Percentiles rank a stretch among this genome's conserved stretches.
Evolutionary conservation across 2,113 vertebrate species (phyloP).

Genomic region (Motacilla alba): DNA sequence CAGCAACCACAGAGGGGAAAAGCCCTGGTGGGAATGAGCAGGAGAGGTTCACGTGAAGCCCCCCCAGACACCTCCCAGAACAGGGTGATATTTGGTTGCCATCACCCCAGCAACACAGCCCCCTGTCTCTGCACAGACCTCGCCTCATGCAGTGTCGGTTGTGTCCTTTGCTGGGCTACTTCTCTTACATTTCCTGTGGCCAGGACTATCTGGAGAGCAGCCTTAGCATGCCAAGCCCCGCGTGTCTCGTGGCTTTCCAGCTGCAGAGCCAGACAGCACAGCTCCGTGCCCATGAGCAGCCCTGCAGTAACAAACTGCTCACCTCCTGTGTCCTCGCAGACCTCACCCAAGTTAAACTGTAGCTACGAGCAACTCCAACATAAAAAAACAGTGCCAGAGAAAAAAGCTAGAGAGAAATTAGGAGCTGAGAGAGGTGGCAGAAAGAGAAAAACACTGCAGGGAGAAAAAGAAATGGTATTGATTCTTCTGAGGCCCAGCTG

Average conservation of each 20-base stretch:
- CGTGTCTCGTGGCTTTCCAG: not conserved
- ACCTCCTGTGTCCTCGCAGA: not conserved
- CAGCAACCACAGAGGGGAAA: not conserved
- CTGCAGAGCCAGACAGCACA: conserved; percentile 8
- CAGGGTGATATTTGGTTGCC: rapidly evolving
- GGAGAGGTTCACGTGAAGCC: not conserved
- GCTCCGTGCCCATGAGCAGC: conserved; percentile 4
- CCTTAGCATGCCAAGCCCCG: not conserved
- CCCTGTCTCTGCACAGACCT: not conserved
- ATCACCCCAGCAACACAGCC: not conserved
- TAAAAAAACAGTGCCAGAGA: not conserved
- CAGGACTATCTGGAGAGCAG: not conserved
- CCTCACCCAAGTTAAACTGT: not conserved
- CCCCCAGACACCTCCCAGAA: not conserved
- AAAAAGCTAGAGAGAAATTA: not conserved
- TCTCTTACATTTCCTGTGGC: not conserved
- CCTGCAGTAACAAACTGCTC: not conserved
- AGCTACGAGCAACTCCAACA: not conserved
- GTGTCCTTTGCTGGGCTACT: not conserved
- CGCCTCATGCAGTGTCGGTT: rapidly evolving
- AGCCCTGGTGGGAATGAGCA: not conserved
- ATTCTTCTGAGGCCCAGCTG: not conserved
- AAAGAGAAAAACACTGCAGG: not conserved
- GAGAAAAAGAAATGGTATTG: not conserved
- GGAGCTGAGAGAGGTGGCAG: not conserved